Base-by-base conservation (phyloP, 2,113 vertebrate genomes). In the Vicugna pacos region DNA sequence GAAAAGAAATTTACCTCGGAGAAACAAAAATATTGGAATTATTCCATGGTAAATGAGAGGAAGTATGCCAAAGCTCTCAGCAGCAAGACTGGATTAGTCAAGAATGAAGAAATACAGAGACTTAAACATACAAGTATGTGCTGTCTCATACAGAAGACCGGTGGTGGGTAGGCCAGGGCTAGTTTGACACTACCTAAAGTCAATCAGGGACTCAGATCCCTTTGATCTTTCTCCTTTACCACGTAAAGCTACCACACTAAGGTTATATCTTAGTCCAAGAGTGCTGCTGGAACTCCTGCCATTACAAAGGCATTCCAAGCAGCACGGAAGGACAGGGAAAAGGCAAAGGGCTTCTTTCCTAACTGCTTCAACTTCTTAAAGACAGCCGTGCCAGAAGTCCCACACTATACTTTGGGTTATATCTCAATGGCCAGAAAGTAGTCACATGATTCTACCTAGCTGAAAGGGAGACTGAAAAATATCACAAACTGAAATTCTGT, bases 1-100 rank as follows among this genome's bases (percentile, higher is more conserved):
- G 30, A 91, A 73, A 67, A 93, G 38, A 84, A 50, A n/a, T 58
- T 85, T 50, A 94, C 50, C n/a, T 75, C 35, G 60, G 38, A 93
- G 70, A 48, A 88, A 81, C 35, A 95, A 38, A 80, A 79, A 26
- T n/a, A 79, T 26, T 56, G 6, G 13, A 72, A 93, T n/a, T 67
- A 67, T 67, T 72, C 58, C 50, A 79, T 12, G 60, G 54, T 20
- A 64, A 81, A 60, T 38, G 38, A 88, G 52, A 93, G n/a, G 42
- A 79, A 58, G 16, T 15, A 35, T 11, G 58, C 8, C 56, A 94
- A 91, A 15, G 9, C 15, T n/a, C 50, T 54, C 26, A 60, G 50
- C 4, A 80, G 5, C 20, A 70, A 88, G 65, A 50, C 9, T 54
- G 35, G 58, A 65, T 50, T 3, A 60, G 3, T 69, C 10, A 38